phyloP scores from a whole-genome alignment of 1,140 invertebrate genomes.

The Drosophila melanogaster region DNA sequence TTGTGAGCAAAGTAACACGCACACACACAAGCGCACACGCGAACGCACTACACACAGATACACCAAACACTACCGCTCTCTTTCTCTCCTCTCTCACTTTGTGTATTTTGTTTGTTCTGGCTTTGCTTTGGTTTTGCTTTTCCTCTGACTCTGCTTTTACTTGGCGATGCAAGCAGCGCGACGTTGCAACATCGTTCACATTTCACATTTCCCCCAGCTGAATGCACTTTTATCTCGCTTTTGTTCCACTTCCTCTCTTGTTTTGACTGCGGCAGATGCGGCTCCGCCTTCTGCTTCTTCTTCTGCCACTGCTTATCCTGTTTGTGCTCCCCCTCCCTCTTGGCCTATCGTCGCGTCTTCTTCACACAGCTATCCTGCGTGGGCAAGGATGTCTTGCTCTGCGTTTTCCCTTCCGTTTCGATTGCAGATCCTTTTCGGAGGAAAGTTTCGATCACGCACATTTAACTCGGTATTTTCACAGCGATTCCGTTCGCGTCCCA shows the following conservation, averaged over 20 bases:
- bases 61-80: conserved; percentile 31
- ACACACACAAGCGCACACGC: conserved; percentile 3
- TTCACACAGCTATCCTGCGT: conserved; percentile 70
- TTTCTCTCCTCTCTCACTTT: conserved; percentile 15
- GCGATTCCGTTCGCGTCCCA: background rate
- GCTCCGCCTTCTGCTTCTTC: conserved; percentile 47
- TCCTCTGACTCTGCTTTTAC: conserved; percentile 54
- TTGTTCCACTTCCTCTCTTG: conserved; percentile 41
- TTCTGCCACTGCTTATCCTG: conserved; percentile 16
- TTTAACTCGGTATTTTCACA: conserved; percentile 1
- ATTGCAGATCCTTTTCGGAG: background rate
- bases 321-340: conserved; percentile 18
- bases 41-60: conserved; percentile 19
- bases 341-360: conserved; percentile 50
- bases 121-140: conserved; percentile 53
- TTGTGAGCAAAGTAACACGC: conserved; percentile 41
- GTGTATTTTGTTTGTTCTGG: conserved; percentile 59
- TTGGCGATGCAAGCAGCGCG: conserved; percentile 44
- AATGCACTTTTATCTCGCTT: conserved; percentile 59
- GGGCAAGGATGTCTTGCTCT: conserved; percentile 58
- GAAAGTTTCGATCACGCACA: background rate
- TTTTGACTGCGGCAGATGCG: conserved; percentile 52
- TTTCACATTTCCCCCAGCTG: conserved; percentile 57
- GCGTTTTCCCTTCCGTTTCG: background rate
- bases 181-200: conserved; percentile 67